Percentiles rank a stretch among this genome's conserved stretches.
These are phyloP conservation scores for Oreamnos americanus DNA, from an alignment of 2,113 vertebrate genomes.

Conservation along the genomic window DNA sequence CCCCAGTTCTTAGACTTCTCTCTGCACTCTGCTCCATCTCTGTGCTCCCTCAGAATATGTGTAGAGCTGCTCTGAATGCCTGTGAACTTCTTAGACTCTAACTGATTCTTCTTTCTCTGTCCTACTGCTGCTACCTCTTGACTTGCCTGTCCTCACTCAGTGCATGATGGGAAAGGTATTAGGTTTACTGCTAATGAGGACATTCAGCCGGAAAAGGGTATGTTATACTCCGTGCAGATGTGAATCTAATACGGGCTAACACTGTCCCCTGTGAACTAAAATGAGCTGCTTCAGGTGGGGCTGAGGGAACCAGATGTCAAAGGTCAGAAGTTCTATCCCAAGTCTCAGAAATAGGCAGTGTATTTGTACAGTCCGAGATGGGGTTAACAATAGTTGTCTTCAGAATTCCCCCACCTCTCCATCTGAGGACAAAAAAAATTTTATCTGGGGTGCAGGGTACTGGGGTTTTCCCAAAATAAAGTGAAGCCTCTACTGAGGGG, in stretches of 20 bases:
- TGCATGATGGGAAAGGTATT: constrained; percentile 97
- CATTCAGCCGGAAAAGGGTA: constrained; percentile 94
- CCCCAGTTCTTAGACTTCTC: not conserved
- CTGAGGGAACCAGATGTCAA: not conserved
- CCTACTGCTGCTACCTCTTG: constrained; percentile 81
- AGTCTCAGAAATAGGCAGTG: not conserved
- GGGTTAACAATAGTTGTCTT: not conserved
- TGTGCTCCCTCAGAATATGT: constrained; percentile 14
- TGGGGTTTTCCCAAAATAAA: not conserved
- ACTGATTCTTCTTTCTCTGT: constrained; percentile 81
- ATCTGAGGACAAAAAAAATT: not conserved
- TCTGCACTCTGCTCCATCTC: not conserved
- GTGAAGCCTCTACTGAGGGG: not conserved
- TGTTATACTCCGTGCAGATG: constrained; percentile 61
- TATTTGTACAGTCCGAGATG: not conserved
- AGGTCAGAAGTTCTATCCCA: not conserved
- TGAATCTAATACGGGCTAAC: constrained; percentile 26
- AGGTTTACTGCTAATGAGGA: constrained; percentile 95
- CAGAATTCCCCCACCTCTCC: not conserved
- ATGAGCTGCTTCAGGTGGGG: not conserved
- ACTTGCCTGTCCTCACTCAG: constrained; percentile 88
- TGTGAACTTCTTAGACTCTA: constrained; percentile 53
- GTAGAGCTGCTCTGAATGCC: constrained; percentile 11
- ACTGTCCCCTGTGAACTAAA: constrained; percentile 37
- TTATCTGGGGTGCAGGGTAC: not conserved